Conservation (phyloP, 2,888 invertebrate species). For the Himalopsyche anomala region DNA sequence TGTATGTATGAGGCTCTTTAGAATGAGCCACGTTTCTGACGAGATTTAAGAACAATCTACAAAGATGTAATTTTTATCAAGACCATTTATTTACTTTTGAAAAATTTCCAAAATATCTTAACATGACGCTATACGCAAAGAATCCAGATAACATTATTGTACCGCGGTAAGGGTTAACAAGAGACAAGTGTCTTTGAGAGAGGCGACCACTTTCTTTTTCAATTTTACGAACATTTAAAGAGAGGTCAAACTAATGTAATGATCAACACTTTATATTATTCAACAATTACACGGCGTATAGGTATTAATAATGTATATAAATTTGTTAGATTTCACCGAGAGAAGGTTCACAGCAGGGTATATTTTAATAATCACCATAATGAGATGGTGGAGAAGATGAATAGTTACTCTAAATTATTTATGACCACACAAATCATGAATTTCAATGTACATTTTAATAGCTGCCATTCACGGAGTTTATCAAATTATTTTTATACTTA, state of each 20-base stretch:
- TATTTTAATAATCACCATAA: slow-evolving; percentile 19
- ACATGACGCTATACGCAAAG: slow-evolving; percentile 39
- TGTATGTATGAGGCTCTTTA: neutral
- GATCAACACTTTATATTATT: slow-evolving; percentile 37
- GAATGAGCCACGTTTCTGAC: slow-evolving; percentile 2
- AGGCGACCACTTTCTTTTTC: slow-evolving; percentile 42
- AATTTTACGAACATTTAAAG: slow-evolving; percentile 32
- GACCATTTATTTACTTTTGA: neutral
- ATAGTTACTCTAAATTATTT: slow-evolving; percentile 36
- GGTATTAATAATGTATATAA: neutral
- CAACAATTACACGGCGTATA: slow-evolving; percentile 20
- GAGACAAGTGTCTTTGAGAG: slow-evolving; percentile 32
- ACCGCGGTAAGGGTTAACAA: neutral
- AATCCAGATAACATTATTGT: slow-evolving; percentile 5
- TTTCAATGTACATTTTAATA: neutral
- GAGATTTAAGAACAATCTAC: neutral
- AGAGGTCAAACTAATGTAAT: slow-evolving; percentile 37
- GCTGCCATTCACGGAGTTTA: too few species aligned
- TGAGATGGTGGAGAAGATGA: slow-evolving; percentile 2
- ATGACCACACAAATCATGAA: slow-evolving; percentile 7
- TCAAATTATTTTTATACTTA: too few species aligned
- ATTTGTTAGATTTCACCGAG: slow-evolving; percentile 25
- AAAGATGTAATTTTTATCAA: slow-evolving; percentile 10
- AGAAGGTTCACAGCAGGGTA: slow-evolving; percentile 5
- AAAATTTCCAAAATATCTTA: slow-evolving; percentile 23